Conservation (phyloP, 1,140 invertebrate species). For the Eurytemora carolleeae region DNA sequence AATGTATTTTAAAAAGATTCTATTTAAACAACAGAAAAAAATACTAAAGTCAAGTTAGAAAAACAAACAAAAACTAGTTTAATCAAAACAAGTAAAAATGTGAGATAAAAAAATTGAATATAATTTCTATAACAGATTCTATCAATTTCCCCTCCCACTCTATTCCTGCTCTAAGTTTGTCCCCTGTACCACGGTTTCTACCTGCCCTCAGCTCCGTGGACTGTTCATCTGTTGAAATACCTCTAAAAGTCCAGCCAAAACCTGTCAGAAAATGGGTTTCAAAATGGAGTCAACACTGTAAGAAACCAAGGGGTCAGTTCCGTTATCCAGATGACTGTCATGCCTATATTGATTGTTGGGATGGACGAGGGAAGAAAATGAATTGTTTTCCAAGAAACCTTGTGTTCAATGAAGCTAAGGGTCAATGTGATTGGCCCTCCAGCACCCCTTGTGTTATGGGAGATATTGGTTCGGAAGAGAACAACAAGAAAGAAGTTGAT, state of each 20-base stretch:
- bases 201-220: too few relatives aligned
- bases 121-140: not conserved
- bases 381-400: not conserved
- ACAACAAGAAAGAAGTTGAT: not conserved
- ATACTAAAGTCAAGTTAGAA: too few relatives aligned
- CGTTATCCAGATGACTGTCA: conserved; percentile 5
- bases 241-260: not conserved
- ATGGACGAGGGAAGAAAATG: not conserved
- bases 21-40: too few relatives aligned
- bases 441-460: not conserved
- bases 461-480: not conserved
- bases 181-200: not conserved
- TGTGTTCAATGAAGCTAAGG: not conserved
- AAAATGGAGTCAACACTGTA: not conserved
- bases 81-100: too few relatives aligned
- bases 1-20: too few relatives aligned
- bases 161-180: not conserved
- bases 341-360: conserved; percentile 13
- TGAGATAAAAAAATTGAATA: too few relatives aligned
- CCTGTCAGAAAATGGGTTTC: not conserved
- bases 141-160: not conserved
- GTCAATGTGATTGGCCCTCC: not conserved
- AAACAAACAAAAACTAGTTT: too few relatives aligned
- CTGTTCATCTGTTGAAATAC: too few relatives aligned
- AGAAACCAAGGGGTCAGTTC: not conserved